A percentile compares a stretch with the other conserved stretches of the same genome.
phyloP scores from a whole-genome alignment of 53 echinoderm and acorn worm genomes.

The Holothuria scabra region DNA sequence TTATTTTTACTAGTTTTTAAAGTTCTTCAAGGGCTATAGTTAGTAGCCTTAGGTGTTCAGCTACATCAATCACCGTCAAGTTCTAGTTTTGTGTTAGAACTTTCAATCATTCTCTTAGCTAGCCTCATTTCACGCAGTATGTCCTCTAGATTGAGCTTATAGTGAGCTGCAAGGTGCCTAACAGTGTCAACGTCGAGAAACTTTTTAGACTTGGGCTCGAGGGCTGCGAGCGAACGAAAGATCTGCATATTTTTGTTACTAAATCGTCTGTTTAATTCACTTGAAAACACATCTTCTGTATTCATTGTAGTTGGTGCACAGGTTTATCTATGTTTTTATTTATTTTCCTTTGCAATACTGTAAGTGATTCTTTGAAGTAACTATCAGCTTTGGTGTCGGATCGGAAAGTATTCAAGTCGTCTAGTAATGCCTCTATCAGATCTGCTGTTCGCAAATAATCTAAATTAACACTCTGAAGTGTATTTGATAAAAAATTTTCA shows the following conservation, averaged over 20 bases:
- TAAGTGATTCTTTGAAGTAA: neutral
- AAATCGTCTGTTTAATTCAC: constrained; percentile 54
- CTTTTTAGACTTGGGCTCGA: too few relatives aligned
- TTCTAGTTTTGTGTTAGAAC: constrained; percentile 35
- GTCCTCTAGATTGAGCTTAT: constrained; percentile 51
- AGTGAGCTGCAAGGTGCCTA: constrained; percentile 44
- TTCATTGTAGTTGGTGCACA: neutral
- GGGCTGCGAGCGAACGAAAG: too few relatives aligned
- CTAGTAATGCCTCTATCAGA: constrained; percentile 20
- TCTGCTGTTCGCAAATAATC: too few relatives aligned
- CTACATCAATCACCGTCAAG: too few relatives aligned
- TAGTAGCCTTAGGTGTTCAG: constrained; percentile 45
- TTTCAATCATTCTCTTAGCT: constrained; percentile 39
- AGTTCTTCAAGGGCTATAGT: constrained; percentile 10
- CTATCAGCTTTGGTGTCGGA: constrained; percentile 10
- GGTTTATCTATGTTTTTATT: neutral
- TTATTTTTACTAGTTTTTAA: neutral
- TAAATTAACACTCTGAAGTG: constrained; percentile 19
- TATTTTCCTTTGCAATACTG: neutral
- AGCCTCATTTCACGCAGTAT: constrained; percentile 29
- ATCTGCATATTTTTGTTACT: too few relatives aligned
- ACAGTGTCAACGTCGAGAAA: constrained; percentile 48
- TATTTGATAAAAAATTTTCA: constrained; percentile 20
- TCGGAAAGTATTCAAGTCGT: constrained; percentile 35
- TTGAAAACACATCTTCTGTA: neutral